phyloP scores from a whole-genome alignment of 2,113 vertebrate species.

The Mirounga angustirostris region DNA sequence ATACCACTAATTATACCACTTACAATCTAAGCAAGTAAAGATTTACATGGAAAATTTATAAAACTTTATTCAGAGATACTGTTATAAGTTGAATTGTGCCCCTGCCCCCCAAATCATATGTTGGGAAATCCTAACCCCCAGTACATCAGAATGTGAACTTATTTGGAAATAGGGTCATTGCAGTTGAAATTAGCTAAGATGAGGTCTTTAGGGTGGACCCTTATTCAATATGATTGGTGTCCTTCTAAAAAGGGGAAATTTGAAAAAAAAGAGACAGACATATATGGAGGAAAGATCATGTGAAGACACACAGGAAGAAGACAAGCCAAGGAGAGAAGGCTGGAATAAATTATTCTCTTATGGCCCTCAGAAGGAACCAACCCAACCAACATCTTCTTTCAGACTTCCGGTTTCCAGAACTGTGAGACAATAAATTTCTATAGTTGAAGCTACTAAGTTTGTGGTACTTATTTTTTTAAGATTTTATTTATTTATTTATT shows the following conservation, averaged over 20 bases:
- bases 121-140: not conserved
- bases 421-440: not conserved
- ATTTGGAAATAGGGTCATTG: not conserved
- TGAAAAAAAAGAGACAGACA: not conserved
- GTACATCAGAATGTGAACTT: not conserved
- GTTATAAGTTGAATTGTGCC: not conserved
- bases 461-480: not conserved
- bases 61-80: not conserved
- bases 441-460: not conserved
- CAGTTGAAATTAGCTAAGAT: not conserved
- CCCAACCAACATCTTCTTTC: not conserved
- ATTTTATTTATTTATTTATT: no score
- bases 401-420: not conserved
- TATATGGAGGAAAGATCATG: not conserved
- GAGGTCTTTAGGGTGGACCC: not conserved
- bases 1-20: not conserved
- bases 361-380: not conserved
- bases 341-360: not conserved
- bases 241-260: not conserved
- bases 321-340: not conserved
- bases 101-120: not conserved
- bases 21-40: not conserved
- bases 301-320: not conserved
- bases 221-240: not conserved
- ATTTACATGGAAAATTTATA: not conserved